Percentiles rank a stretch among this genome's conserved stretches.
Evolutionary conservation across 2,888 invertebrate genomes (phyloP).

Genomic region (Apotomis betuletana): DNA sequence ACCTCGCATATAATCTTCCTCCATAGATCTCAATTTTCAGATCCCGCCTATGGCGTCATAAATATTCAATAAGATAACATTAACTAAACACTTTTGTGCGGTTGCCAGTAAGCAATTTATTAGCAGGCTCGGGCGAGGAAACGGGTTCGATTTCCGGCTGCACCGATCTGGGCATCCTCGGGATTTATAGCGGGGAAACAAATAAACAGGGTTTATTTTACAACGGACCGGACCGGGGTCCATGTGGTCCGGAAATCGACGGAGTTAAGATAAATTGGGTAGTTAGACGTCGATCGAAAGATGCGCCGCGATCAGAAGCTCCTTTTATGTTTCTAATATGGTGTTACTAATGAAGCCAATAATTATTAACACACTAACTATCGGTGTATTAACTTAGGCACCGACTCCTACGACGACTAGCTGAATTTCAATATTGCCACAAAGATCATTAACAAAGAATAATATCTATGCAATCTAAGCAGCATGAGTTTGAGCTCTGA

Average conservation of each 20-base stretch:
- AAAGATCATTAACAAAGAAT: too few relatives aligned
- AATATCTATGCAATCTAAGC: too few relatives aligned
- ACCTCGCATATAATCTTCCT: too few relatives aligned
- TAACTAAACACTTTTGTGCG: slow-evolving; percentile 5
- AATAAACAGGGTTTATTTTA: slow-evolving; percentile 22
- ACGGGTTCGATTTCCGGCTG: slow-evolving; percentile 32
- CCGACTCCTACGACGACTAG: too few relatives aligned
- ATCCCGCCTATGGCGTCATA: not conserved
- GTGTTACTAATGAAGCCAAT: too few relatives aligned
- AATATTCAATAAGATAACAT: not conserved
- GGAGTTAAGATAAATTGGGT: slow-evolving; percentile 1
- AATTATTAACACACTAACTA: too few relatives aligned
- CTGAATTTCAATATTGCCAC: too few relatives aligned
- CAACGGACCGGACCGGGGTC: not conserved
- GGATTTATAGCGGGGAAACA: slow-evolving; percentile 27
- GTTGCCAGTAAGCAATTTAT: slow-evolving; percentile 21
- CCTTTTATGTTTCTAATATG: too few relatives aligned
- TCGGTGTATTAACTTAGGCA: too few relatives aligned
- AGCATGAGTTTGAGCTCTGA: too few relatives aligned
- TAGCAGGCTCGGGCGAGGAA: slow-evolving; percentile 16
- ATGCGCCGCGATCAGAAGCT: not conserved
- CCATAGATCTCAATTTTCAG: too few relatives aligned
- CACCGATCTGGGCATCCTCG: slow-evolving; percentile 23
- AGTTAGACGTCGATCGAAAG: not conserved
- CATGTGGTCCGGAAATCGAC: slow-evolving; percentile 1